These are phyloP conservation scores for Ophonus ardosiacus DNA, from an alignment of 2,888 invertebrate species.

Conservation along the genomic window DNA sequence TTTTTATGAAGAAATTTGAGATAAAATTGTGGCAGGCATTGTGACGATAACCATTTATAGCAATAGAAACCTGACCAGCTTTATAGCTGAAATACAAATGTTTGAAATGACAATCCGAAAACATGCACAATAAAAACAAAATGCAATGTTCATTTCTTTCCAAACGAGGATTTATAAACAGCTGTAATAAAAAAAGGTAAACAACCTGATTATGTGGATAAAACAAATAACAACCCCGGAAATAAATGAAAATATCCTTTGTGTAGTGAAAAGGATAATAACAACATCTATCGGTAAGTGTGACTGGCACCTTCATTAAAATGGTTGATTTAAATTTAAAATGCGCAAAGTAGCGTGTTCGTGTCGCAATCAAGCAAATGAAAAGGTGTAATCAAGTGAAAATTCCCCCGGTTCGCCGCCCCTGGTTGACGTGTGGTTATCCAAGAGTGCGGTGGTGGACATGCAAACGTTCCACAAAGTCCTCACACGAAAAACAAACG, in stretches of 20 bases:
- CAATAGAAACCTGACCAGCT: too few relatives aligned
- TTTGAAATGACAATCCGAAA: too few relatives aligned
- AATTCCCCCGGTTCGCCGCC: constrained; percentile 50
- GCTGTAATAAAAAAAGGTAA: too few relatives aligned
- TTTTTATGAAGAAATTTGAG: too few relatives aligned
- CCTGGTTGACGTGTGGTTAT: constrained; percentile 48
- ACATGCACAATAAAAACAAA: too few relatives aligned
- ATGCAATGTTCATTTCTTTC: too few relatives aligned
- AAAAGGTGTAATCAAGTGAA: constrained; percentile 63
- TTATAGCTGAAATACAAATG: too few relatives aligned
- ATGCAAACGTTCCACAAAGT: constrained; percentile 35
- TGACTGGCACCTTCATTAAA: constrained; percentile 42
- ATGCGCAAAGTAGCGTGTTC: constrained; percentile 50
- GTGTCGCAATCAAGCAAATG: constrained; percentile 61
- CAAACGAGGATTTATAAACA: too few relatives aligned
- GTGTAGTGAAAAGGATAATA: constrained; percentile 21
- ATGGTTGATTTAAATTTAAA: constrained; percentile 60
- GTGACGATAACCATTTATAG: too few relatives aligned
- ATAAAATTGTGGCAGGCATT: too few relatives aligned
- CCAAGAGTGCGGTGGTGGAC: constrained; percentile 41
- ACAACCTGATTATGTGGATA: too few relatives aligned
- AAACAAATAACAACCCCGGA: background rate
- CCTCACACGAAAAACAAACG: constrained; percentile 5
- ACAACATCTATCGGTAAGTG: constrained; percentile 31
- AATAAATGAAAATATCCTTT: constrained; percentile 19